These are phyloP conservation scores for Chroicocephalus ridibundus DNA, from an alignment of 2,113 vertebrate genomes.

Conservation along the genomic window DNA sequence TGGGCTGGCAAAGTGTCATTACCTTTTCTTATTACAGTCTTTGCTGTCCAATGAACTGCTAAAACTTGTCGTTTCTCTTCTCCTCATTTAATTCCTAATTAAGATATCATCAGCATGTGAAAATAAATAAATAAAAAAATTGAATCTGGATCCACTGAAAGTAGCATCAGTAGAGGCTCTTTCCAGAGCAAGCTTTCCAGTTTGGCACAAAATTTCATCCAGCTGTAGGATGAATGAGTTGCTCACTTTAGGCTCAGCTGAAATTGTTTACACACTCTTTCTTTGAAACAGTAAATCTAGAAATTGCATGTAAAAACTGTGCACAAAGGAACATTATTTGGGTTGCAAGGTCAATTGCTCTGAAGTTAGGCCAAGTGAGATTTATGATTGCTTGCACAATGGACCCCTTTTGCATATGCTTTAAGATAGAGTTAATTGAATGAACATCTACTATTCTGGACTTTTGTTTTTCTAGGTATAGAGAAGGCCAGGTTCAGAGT, in stretches of 20 bases:
- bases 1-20: not conserved
- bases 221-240: not conserved
- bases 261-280: not conserved
- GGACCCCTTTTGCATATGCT: not conserved
- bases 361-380: constrained; percentile 3
- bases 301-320: not conserved
- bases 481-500: not conserved
- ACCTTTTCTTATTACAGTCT: not conserved
- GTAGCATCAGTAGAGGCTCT: not conserved
- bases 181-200: not conserved
- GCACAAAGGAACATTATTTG: constrained; percentile 12
- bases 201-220: not conserved
- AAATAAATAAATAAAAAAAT: not conserved
- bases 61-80: not conserved
- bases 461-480: not conserved
- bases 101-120: not conserved
- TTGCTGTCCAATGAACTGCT: not conserved
- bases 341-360: constrained; percentile 26
- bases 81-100: not conserved
- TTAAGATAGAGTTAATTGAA: constrained; percentile 8
- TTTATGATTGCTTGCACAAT: constrained; percentile 21
- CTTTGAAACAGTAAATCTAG: constrained; percentile 31
- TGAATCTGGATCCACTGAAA: not conserved
- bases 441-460: not conserved
- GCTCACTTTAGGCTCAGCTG: not conserved